Evolutionary conservation across 2,797 vertebrate genomes (phyloP).

Genomic region (Clarias pachynema): DNA sequence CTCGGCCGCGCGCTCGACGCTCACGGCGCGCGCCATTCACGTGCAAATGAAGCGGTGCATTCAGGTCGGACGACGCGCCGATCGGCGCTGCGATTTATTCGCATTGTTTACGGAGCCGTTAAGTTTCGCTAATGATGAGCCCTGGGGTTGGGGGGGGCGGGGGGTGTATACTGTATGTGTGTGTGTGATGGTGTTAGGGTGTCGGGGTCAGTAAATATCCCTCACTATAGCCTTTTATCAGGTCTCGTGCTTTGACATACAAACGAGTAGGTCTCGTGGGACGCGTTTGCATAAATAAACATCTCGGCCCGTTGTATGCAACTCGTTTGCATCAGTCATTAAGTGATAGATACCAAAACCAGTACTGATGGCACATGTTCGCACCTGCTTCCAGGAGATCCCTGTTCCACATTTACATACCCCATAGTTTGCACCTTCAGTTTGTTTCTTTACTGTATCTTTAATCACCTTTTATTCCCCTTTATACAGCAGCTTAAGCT

Average conservation of each 20-base stretch:
- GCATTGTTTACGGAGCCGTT: conserved; percentile 64
- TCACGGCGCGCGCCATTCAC: conserved; percentile 60
- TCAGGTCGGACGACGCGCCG: conserved; percentile 64
- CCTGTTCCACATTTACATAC: background rate
- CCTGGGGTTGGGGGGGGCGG: background rate
- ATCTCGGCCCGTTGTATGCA: background rate
- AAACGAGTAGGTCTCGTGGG: background rate
- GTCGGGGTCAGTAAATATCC: background rate
- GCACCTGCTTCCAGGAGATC: background rate
- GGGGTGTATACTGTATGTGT: too few species aligned
- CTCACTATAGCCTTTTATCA: background rate
- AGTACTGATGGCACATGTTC: background rate
- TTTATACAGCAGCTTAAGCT: background rate
- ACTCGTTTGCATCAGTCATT: background rate
- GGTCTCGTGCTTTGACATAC: background rate
- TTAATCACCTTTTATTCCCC: background rate
- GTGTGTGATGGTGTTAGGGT: too few species aligned
- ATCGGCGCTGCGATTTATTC: conserved; percentile 60
- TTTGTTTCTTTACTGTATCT: background rate
- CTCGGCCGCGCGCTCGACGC: conserved; percentile 21
- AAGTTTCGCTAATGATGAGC: conserved; percentile 45
- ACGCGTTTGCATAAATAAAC: background rate
- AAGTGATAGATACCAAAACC: conserved; percentile 26
- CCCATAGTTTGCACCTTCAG: background rate
- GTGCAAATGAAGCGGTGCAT: conserved; percentile 59